Percentiles rank a stretch among this genome's conserved stretches.
phyloP scores from a whole-genome alignment of 2,797 vertebrate species.

The Eptatretus atami region DNA sequence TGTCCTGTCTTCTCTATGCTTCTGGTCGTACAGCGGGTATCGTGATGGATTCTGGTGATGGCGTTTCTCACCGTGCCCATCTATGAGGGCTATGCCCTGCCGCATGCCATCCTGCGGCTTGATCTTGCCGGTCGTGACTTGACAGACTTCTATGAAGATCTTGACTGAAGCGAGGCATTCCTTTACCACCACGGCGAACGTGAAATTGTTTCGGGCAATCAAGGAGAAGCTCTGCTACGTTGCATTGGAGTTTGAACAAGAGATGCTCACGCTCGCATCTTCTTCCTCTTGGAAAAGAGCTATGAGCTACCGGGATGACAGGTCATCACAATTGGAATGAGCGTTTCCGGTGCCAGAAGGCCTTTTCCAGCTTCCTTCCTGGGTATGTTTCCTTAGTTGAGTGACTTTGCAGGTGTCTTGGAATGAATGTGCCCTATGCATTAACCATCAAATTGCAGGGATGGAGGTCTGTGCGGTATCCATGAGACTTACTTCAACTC shows the following conservation, averaged over 20 bases:
- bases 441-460: constrained; percentile 20
- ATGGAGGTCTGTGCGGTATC: constrained; percentile 96
- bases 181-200: constrained; percentile 97
- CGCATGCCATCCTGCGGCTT: constrained; percentile 93
- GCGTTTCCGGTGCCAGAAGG: constrained; percentile 87
- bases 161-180: constrained; percentile 90
- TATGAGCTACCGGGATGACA: constrained; percentile 88
- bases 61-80: constrained; percentile 99
- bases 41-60: constrained; percentile 96
- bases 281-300: constrained; percentile 95
- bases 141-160: constrained; percentile 99
- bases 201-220: constrained; percentile 94
- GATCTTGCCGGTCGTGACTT: constrained; percentile 95
- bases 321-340: constrained; percentile 95
- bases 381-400: constrained; percentile 17
- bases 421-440: background rate
- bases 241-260: constrained; percentile 87
- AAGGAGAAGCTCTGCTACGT: constrained; percentile 97
- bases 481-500: constrained; percentile 98
- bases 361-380: constrained; percentile 94
- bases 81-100: constrained; percentile 83
- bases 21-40: constrained; percentile 98
- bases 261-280: constrained; percentile 84
- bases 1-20: constrained; percentile 89
- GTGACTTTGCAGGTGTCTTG: too few species aligned